Conservation (phyloP, 35 echinoderm and acorn worm species). For the Apostichopus californicus region DNA sequence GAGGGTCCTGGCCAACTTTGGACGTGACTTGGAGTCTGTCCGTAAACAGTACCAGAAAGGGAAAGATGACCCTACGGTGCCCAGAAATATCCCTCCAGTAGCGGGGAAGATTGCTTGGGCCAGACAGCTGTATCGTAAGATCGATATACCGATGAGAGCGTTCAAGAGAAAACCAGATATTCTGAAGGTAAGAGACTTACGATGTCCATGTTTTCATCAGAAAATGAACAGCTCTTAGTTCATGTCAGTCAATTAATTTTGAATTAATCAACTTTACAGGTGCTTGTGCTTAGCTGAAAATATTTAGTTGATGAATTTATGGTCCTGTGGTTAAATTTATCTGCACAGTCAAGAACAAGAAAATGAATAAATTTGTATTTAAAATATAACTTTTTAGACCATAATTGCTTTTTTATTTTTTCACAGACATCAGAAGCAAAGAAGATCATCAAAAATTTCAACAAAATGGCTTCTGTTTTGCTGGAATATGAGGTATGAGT, state of each 20-base stretch:
- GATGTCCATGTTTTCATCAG: too few relatives aligned
- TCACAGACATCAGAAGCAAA: slow-evolving; percentile 91
- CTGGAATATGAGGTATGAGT: slow-evolving; percentile 92
- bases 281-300: too few relatives aligned
- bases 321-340: too few relatives aligned
- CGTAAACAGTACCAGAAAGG: slow-evolving; percentile 97
- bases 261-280: too few relatives aligned
- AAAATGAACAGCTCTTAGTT: too few relatives aligned
- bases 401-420: neutral
- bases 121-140: slow-evolving; percentile 87
- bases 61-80: slow-evolving; percentile 87
- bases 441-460: slow-evolving; percentile 96
- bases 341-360: too few relatives aligned
- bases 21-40: slow-evolving; percentile 91
- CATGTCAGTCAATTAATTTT: too few relatives aligned
- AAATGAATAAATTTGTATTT: too few relatives aligned
- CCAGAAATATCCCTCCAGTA: slow-evolving; percentile 89
- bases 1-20: slow-evolving; percentile 85
- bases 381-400: too few relatives aligned
- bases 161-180: slow-evolving; percentile 97
- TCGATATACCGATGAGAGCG: slow-evolving; percentile 91
- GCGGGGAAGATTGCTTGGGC: slow-evolving; percentile 98
- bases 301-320: too few relatives aligned
- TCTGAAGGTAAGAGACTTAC: slow-evolving; percentile 60
- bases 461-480: slow-evolving; percentile 98